phyloP scores from a whole-genome alignment of 2,888 invertebrate genomes.

The Amphipyra tragopoginis region DNA sequence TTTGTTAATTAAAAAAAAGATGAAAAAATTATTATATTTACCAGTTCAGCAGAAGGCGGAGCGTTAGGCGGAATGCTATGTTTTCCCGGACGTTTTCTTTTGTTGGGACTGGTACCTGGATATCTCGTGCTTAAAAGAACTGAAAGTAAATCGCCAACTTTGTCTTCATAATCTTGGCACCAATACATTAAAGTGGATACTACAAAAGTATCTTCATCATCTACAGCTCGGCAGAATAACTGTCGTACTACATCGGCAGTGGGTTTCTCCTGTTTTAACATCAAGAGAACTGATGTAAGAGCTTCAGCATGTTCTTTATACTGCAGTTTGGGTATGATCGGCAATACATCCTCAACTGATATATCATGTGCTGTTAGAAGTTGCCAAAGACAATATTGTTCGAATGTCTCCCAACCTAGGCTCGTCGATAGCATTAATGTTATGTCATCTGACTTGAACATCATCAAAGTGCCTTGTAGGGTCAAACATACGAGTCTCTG shows the following conservation, averaged over 20 bases:
- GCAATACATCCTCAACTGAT: constrained; percentile 96
- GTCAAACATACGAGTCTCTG: constrained; percentile 97
- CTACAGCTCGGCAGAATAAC: constrained; percentile 93
- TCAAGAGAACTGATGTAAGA: constrained; percentile 95
- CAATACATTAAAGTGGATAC: constrained; percentile 97
- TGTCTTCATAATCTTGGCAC: constrained; percentile 98
- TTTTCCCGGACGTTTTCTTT: constrained; percentile 95
- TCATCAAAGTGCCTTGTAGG: constrained; percentile 95
- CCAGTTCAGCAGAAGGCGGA: constrained; percentile 94
- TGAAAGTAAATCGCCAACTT: constrained; percentile 94
- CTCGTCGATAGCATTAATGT: constrained; percentile 94
- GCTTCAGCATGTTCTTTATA: constrained; percentile 97
- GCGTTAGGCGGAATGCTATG: constrained; percentile 92
- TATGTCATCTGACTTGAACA: constrained; percentile 95
- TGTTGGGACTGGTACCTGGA: constrained; percentile 96
- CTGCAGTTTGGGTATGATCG: constrained; percentile 93
- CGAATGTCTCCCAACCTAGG: constrained; percentile 98
- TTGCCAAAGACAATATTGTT: constrained; percentile 99
- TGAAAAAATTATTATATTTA: constrained; percentile 66
- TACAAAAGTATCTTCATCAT: constrained; percentile 96
- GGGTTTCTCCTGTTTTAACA: constrained; percentile 97
- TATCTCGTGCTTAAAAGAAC: constrained; percentile 94
- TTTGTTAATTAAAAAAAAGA: background rate
- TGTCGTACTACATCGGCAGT: constrained; percentile 95
- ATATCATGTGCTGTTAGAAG: constrained; percentile 98